Percentiles rank a stretch among this genome's conserved stretches.
Evolutionary conservation across 2,797 vertebrate genomes (phyloP).

Genomic region (Parauchenoglanis punctatus): DNA sequence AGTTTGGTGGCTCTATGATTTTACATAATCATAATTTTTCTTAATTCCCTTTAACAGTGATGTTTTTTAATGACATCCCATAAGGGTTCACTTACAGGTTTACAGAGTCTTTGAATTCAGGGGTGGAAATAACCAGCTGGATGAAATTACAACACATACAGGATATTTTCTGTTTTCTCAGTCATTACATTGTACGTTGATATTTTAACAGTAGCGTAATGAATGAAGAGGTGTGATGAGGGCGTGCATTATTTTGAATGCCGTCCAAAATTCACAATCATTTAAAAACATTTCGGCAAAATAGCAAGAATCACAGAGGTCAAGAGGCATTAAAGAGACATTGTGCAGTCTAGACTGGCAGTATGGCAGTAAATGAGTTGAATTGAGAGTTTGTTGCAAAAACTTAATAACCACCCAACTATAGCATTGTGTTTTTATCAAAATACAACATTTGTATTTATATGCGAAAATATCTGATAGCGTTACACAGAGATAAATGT

Average conservation of each 20-base stretch:
- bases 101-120: background rate
- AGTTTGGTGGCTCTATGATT: too few species aligned
- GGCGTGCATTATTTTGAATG: background rate
- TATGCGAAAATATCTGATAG: background rate
- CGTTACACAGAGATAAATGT: background rate
- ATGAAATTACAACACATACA: background rate
- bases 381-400: background rate
- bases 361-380: background rate
- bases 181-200: background rate
- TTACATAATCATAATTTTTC: too few species aligned
- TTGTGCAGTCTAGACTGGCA: background rate
- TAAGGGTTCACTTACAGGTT: background rate
- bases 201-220: background rate
- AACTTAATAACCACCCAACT: background rate
- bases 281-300: background rate
- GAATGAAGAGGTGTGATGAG: background rate
- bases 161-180: background rate
- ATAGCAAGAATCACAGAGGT: too few species aligned
- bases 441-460: background rate
- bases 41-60: too few species aligned
- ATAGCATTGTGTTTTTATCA: background rate
- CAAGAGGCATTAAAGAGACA: background rate
- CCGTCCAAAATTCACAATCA: background rate
- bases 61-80: too few species aligned
- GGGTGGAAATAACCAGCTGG: background rate